phyloP scores from a whole-genome alignment of 1,140 invertebrate species.

The Sweltsa coloradensis region DNA sequence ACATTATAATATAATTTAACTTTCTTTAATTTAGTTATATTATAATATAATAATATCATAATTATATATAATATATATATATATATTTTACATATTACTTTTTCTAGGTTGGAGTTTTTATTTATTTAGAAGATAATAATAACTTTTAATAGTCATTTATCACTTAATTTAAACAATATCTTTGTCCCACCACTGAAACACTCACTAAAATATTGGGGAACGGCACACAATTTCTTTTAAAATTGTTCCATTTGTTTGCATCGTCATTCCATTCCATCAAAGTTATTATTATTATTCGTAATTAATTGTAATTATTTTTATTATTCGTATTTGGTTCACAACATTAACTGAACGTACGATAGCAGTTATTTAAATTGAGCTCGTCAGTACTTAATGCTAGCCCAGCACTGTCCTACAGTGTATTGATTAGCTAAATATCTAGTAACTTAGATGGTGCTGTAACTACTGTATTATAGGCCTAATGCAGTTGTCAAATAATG shows the following conservation, averaged over 20 bases:
- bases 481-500: too few relatives aligned
- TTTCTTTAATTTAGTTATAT: not conserved
- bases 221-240: not conserved
- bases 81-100: constrained; percentile 5
- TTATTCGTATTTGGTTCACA: constrained; percentile 11
- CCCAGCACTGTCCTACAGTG: too few relatives aligned
- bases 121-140: constrained; percentile 8
- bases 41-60: constrained; percentile 4
- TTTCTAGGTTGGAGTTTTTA: constrained; percentile 8
- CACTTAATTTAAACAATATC: not conserved
- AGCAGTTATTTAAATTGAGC: too few relatives aligned
- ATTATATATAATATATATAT: constrained; percentile 10
- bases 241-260: not conserved
- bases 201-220: not conserved
- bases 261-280: not conserved
- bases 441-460: too few relatives aligned
- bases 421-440: too few relatives aligned
- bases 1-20: not conserved
- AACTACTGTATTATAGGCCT: too few relatives aligned
- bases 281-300: constrained; percentile 1
- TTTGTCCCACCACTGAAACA: not conserved
- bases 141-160: not conserved
- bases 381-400: too few relatives aligned
- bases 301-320: constrained; percentile 1
- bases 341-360: not conserved